phyloP scores from a whole-genome alignment of 2,797 vertebrate species.

The Sebastes diaconus region DNA sequence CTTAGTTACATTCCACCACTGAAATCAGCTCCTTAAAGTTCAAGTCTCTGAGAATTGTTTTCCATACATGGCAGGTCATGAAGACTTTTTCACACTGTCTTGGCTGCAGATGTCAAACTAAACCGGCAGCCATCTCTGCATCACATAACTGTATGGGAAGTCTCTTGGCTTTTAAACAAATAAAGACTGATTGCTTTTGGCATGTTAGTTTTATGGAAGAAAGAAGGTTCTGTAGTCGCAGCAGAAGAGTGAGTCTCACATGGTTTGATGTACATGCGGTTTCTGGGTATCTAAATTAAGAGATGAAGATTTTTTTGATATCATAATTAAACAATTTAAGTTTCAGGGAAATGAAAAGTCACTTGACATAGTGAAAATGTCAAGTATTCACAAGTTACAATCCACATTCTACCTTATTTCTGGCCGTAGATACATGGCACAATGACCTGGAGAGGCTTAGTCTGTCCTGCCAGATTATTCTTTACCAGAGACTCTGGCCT shows the following conservation, averaged over 20 bases:
- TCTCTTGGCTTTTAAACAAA: too few relatives aligned
- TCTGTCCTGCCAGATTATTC: not conserved
- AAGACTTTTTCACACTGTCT: not conserved
- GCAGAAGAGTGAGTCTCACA: too few relatives aligned
- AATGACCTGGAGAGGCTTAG: not conserved
- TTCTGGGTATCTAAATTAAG: too few relatives aligned
- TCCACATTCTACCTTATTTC: not conserved
- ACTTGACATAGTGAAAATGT: not conserved
- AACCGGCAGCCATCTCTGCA: too few relatives aligned
- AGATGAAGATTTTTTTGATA: too few relatives aligned
- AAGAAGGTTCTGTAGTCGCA: too few relatives aligned
- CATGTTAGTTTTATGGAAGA: too few relatives aligned
- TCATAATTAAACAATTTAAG: rapidly evolving
- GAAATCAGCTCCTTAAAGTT: not conserved
- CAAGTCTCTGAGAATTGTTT: not conserved
- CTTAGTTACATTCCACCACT: too few relatives aligned
- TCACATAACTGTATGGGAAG: too few relatives aligned
- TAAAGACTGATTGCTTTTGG: too few relatives aligned
- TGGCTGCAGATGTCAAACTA: not conserved
- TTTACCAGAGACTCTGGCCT: not conserved
- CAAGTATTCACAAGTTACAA: not conserved
- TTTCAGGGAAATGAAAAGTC: too few relatives aligned
- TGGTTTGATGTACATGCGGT: too few relatives aligned
- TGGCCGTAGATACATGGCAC: not conserved
- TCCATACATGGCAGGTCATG: not conserved